phyloP scores from a whole-genome alignment of 2,888 invertebrate genomes.

The Pachymerium ferrugineum region DNA sequence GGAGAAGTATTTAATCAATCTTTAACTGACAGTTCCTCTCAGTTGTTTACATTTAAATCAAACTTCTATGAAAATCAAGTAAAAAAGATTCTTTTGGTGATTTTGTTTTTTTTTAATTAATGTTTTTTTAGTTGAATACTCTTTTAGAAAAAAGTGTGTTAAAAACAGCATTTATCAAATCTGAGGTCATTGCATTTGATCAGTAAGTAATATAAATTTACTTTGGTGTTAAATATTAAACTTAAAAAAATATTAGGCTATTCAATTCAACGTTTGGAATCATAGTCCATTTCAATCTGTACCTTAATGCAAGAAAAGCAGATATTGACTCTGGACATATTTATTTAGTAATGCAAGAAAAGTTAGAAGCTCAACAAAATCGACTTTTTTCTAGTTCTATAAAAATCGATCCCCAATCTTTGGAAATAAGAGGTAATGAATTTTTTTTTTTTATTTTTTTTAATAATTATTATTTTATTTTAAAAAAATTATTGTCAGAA shows the following conservation, averaged over 20 bases:
- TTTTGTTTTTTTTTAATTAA: background rate
- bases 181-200: background rate
- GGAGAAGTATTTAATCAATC: background rate
- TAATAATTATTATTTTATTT: no score
- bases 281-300: constrained; percentile 76
- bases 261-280: background rate
- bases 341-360: constrained; percentile 48
- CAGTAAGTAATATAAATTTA: background rate
- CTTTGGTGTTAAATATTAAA: background rate
- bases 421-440: constrained; percentile 58
- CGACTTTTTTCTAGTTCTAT: constrained; percentile 16
- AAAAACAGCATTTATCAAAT: background rate
- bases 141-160: background rate
- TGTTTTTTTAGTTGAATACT: background rate
- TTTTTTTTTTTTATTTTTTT: no score
- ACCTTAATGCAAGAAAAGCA: constrained; percentile 62
- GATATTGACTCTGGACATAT: constrained; percentile 56
- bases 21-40: background rate
- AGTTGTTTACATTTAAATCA: background rate
- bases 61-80: background rate
- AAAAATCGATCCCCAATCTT: constrained; percentile 49
- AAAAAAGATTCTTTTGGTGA: background rate
- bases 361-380: constrained; percentile 1
- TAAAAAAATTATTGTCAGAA: no score
- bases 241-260: background rate